Evolutionary conservation across 2,888 invertebrate species (phyloP).

Genomic region (Leucania comma): DNA sequence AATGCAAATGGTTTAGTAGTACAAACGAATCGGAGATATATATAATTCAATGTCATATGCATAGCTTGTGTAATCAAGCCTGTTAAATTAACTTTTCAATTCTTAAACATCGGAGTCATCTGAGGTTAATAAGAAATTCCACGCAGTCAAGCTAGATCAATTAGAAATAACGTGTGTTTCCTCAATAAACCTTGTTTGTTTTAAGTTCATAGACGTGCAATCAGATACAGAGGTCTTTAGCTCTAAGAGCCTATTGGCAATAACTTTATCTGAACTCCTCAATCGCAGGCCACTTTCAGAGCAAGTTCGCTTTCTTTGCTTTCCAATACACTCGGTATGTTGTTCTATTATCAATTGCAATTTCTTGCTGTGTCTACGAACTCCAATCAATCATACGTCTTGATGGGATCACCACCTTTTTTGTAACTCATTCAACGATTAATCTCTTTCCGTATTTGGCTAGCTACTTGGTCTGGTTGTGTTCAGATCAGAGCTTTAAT

Average conservation of each 20-base stretch:
- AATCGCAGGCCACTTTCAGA: conserved; percentile 67
- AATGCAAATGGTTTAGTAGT: neutral
- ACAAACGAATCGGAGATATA: neutral
- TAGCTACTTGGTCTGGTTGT: conserved; percentile 48
- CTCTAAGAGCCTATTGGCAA: conserved; percentile 31
- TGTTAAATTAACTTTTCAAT: conserved; percentile 10
- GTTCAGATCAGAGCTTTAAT: conserved; percentile 23
- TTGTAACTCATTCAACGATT: conserved; percentile 41
- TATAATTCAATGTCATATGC: conserved; percentile 9
- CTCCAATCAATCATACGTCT: conserved; percentile 49
- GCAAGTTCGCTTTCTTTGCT: conserved; percentile 74
- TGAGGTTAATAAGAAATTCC: conserved; percentile 9
- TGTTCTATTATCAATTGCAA: conserved; percentile 69
- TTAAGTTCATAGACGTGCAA: neutral
- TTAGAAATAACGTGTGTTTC: neutral
- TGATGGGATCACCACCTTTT: conserved; percentile 45
- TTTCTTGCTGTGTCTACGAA: conserved; percentile 42
- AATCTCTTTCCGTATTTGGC: conserved; percentile 45
- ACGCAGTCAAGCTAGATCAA: neutral
- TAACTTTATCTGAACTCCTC: conserved; percentile 50
- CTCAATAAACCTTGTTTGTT: conserved; percentile 8
- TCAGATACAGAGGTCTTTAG: conserved; percentile 34
- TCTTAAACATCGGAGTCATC: neutral
- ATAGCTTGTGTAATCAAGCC: conserved; percentile 14
- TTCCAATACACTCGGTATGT: conserved; percentile 75